Conservation (phyloP, 2,888 invertebrate species). For the Diaprepes abbreviatus region DNA sequence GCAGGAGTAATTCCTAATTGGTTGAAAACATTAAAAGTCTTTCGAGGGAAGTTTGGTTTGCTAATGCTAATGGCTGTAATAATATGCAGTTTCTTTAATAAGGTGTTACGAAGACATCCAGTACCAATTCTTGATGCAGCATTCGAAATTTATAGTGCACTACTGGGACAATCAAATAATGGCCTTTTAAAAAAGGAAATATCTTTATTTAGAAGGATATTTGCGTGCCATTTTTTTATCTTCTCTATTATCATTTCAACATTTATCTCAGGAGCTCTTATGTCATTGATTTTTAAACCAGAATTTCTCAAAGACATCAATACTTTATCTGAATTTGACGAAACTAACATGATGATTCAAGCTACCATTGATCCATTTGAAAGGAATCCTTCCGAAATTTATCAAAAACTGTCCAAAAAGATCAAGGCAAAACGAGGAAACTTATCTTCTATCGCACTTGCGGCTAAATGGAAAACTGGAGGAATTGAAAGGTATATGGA, state of each 20-base stretch:
- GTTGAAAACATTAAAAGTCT: constrained; percentile 63
- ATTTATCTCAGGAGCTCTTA: constrained; percentile 66
- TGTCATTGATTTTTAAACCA: constrained; percentile 65
- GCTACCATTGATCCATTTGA: constrained; percentile 60
- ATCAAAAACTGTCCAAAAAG: constrained; percentile 56
- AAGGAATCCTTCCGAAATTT: constrained; percentile 50
- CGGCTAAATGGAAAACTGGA: constrained; percentile 53
- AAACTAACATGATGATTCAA: constrained; percentile 63
- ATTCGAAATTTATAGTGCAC: constrained; percentile 23
- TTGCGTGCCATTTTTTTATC: constrained; percentile 55
- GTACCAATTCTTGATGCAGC: neutral
- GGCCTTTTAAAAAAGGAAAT: neutral
- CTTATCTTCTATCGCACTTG: constrained; percentile 49
- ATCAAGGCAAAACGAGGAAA: constrained; percentile 28
- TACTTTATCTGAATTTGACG: constrained; percentile 65
- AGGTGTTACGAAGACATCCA: constrained; percentile 9
- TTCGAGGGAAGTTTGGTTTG: constrained; percentile 53
- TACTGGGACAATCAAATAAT: constrained; percentile 20
- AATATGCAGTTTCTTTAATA: constrained; percentile 27
- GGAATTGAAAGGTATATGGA: constrained; percentile 64
- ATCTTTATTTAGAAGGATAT: constrained; percentile 21
- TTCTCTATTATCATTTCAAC: constrained; percentile 65
- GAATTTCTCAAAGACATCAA: constrained; percentile 67
- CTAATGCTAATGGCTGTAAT: constrained; percentile 36
- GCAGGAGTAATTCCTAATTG: constrained; percentile 64